A percentile compares a stretch with the other conserved stretches of the same genome.
These are phyloP conservation scores for Eupelmus urozonus DNA, from an alignment of 2,888 invertebrate genomes.

Conservation along the genomic window DNA sequence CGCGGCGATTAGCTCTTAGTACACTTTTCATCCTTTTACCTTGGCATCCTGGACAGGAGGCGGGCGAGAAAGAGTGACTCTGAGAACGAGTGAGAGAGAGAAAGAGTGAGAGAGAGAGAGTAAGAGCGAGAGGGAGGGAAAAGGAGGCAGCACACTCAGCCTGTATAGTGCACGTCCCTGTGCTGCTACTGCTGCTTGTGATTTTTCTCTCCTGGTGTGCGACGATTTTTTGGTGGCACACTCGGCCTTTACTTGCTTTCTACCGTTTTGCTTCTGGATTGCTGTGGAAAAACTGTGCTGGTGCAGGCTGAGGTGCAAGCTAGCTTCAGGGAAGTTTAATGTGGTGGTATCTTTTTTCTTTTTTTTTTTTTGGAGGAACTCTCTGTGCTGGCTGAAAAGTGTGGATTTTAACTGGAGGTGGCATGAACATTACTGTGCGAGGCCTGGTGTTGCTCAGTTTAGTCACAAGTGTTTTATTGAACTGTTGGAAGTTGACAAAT, in stretches of 20 bases:
- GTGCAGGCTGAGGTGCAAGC: neutral
- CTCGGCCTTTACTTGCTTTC: conserved; percentile 8
- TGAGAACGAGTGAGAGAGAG: too few relatives aligned
- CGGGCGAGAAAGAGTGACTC: too few relatives aligned
- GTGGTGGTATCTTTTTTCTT: neutral
- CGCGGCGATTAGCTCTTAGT: too few relatives aligned
- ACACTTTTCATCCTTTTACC: too few relatives aligned
- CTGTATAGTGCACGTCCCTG: conserved; percentile 12
- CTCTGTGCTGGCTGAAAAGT: neutral
- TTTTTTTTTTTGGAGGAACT: neutral
- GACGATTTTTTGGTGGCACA: conserved; percentile 49
- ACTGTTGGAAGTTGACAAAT: neutral
- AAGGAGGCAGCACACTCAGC: too few relatives aligned
- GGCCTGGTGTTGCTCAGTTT: conserved; percentile 16
- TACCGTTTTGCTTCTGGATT: too few relatives aligned
- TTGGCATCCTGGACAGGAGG: too few relatives aligned
- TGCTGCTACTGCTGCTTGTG: too few relatives aligned
- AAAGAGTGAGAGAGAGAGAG: too few relatives aligned
- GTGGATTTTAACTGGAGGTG: conserved; percentile 14
- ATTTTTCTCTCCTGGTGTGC: too few relatives aligned
- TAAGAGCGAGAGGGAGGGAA: conserved; percentile 33
- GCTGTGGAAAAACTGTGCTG: neutral
- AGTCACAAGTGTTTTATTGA: neutral
- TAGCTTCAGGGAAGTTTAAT: conserved; percentile 20
- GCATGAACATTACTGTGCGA: neutral